Evolutionary conservation across 2,113 vertebrate species (phyloP).

Genomic region (Natator depressus): DNA sequence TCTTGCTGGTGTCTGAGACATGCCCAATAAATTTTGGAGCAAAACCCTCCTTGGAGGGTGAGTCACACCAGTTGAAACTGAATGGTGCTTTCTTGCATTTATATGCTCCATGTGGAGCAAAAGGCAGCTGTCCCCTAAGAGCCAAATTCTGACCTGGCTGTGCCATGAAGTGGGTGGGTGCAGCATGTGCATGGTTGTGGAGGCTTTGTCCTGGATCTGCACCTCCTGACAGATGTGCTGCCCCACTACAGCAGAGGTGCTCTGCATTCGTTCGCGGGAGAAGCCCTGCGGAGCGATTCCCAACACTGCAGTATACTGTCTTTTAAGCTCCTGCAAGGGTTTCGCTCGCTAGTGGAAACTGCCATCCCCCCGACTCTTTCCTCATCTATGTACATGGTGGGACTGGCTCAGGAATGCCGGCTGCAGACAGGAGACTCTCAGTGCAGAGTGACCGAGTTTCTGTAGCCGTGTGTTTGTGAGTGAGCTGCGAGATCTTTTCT

Average conservation of each 20-base stretch:
- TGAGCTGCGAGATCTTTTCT: background rate
- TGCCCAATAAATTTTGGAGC: background rate
- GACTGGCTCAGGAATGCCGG: background rate
- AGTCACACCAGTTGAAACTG: background rate
- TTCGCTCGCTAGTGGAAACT: background rate
- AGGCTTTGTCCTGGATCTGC: background rate
- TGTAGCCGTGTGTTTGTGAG: background rate
- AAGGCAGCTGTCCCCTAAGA: background rate
- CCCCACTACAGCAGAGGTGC: background rate
- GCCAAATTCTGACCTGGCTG: fast-evolving
- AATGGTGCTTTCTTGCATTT: background rate
- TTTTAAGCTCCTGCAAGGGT: background rate
- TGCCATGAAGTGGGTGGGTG: background rate
- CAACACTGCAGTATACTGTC: fast-evolving
- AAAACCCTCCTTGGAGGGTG: background rate
- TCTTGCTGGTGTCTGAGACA: fast-evolving
- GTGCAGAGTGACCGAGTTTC: background rate
- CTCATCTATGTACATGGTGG: background rate
- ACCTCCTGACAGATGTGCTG: background rate
- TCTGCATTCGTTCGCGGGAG: background rate
- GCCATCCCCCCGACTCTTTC: background rate
- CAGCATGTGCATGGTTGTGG: background rate
- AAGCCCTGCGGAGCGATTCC: background rate
- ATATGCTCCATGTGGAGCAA: background rate
- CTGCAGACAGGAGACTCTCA: background rate